Base-by-base conservation (phyloP, 2,888 invertebrate genomes). In the Andrena chrysosceles region DNA sequence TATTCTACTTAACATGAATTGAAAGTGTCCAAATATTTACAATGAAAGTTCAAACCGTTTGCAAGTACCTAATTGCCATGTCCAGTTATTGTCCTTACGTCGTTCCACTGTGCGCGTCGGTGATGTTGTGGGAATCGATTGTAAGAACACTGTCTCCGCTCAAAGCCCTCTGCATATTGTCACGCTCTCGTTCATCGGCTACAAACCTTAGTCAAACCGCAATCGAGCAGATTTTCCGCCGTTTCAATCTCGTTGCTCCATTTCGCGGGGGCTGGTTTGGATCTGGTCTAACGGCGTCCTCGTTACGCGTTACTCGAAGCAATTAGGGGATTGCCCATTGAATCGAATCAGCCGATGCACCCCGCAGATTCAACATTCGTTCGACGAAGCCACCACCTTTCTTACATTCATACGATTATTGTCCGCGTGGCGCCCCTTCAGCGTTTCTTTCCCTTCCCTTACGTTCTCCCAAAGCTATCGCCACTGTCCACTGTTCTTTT, bases 171-270 rank as follows among this genome's bases (percentile, higher is more conserved):
- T 35, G 82, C 70, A 71, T 75, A 75, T 82, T 81, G 81, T 81
- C 82, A 82, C 82, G 82, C 75, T 80, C 81, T 80, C 73, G 70
- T 80, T 70, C 75, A 31, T 69, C 71, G 71, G 48, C 48, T 81
- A 35, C 49, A 29, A 35, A 68, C 52, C 35, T 76, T 52, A 54
- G 59, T 42, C 54, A 16, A 74, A 81, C 80, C 73, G 69, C 81
- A 79, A 48, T 73, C 35, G 33, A 69, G 73, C 72, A 69, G 60
- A 81, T 74, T 79, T 81, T 66, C 73, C 81, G 56, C 49, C 59
- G 72, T 72, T 72, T 81, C 72, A 56, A 60, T 67, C 71, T 71
- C 54, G 62, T 77, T 77, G 60, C 60, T 59, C 20, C 23, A 20
- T 67, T 63, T 62, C 67, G 35, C 48, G 49, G 29, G 48, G n/a